Percentiles rank a stretch among this genome's conserved stretches.
Evolutionary conservation across 2,888 invertebrate species (phyloP).

Genomic region (Diaprepes abbreviatus): DNA sequence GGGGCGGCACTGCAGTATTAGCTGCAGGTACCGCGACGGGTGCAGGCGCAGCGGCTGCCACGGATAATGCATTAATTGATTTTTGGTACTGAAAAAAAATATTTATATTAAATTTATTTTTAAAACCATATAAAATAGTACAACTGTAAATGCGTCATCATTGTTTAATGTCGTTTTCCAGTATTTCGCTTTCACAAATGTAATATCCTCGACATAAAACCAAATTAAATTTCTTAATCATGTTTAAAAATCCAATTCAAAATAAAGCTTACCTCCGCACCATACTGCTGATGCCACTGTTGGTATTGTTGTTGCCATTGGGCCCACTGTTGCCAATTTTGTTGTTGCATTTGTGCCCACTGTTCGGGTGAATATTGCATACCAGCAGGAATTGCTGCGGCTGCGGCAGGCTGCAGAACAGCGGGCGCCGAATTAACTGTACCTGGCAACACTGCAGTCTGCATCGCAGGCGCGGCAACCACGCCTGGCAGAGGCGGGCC

Average conservation of each 20-base stretch:
- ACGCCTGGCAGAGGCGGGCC: conserved; percentile 43
- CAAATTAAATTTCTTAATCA: too few species aligned
- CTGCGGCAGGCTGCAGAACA: conserved; percentile 3
- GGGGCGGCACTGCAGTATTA: conserved; percentile 50
- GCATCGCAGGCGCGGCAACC: conserved; percentile 51
- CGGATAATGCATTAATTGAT: conserved; percentile 65
- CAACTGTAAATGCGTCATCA: too few species aligned
- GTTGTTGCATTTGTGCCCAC: conserved; percentile 79
- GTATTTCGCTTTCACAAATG: too few species aligned
- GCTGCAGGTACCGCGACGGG: conserved; percentile 45
- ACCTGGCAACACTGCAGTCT: conserved; percentile 39
- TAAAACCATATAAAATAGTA: too few species aligned
- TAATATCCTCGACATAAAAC: too few species aligned
- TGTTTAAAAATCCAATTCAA: too few species aligned
- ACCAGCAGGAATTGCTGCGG: conserved; percentile 55
- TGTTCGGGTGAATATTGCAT: conserved; percentile 75
- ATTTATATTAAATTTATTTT: too few species aligned
- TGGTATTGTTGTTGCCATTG: conserved; percentile 85
- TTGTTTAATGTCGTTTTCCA: too few species aligned
- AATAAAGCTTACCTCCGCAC: conserved; percentile 76
- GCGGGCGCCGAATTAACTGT: conserved; percentile 52
- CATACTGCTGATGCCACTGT: conserved; percentile 83
- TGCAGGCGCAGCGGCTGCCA: conserved; percentile 47
- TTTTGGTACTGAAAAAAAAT: conserved; percentile 69
- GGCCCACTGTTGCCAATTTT: conserved; percentile 81